Evolutionary conservation across 2,113 vertebrate species (phyloP).

Genomic region (Macquaria ambigua): DNA sequence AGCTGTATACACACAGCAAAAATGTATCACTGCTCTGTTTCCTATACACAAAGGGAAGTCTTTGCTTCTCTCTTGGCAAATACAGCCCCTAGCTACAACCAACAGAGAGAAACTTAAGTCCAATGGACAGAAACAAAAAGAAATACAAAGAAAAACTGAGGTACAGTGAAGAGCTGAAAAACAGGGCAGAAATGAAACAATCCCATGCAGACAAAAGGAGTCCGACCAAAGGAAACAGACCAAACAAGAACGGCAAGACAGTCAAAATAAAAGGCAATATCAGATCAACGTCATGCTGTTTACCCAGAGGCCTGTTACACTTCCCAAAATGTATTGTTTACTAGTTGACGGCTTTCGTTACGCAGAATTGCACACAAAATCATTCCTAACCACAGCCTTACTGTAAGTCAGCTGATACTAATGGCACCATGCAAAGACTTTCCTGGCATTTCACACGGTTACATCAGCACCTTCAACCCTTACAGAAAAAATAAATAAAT

Average conservation of each 20-base stretch:
- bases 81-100: conserved; percentile 71
- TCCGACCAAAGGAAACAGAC: conserved; percentile 15
- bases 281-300: conserved; percentile 17
- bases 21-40: conserved; percentile 82
- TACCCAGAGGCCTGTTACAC: conserved; percentile 15
- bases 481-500: not conserved
- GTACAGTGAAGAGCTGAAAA: conserved; percentile 22
- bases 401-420: not conserved
- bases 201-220: conserved; percentile 24
- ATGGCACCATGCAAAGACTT: not conserved
- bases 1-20: conserved; percentile 79
- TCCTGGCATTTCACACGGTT: conserved; percentile 45
- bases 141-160: conserved; percentile 31
- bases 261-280: conserved; percentile 5
- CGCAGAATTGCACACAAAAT: not conserved
- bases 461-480: conserved; percentile 36
- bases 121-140: conserved; percentile 15
- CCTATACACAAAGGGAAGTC: conserved; percentile 67
- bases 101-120: conserved; percentile 61
- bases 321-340: conserved; percentile 13
- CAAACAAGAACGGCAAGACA: conserved; percentile 28
- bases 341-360: not conserved
- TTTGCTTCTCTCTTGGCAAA: conserved; percentile 69
- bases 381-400: not conserved
- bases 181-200: conserved; percentile 14